phyloP scores from a whole-genome alignment of 2,797 vertebrate species.

The Cetoscarus ocellatus region DNA sequence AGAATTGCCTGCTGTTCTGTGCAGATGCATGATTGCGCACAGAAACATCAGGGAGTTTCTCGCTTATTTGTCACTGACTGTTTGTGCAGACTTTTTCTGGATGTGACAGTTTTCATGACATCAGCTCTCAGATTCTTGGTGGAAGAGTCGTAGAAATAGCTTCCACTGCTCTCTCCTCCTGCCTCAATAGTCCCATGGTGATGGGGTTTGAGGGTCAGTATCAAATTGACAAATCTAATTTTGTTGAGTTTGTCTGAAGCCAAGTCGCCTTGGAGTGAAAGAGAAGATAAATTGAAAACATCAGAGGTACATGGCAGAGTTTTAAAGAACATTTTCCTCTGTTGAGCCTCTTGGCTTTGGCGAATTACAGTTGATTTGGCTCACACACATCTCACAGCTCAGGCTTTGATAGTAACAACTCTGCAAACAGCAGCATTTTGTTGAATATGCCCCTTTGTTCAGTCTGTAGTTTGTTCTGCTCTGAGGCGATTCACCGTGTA shows the following conservation, averaged over 20 bases:
- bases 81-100: conserved; percentile 8
- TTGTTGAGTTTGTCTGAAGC: conserved; percentile 38
- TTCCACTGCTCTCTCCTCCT: conserved; percentile 29
- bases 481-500: conserved; percentile 38
- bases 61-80: conserved; percentile 1
- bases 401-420: conserved; percentile 48
- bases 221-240: conserved; percentile 62
- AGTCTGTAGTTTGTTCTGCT: conserved; percentile 37
- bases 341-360: conserved; percentile 33
- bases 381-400: conserved; percentile 21
- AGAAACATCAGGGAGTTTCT: background rate
- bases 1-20: background rate
- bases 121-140: conserved; percentile 31
- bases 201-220: conserved; percentile 39
- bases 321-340: conserved; percentile 41
- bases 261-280: conserved; percentile 7
- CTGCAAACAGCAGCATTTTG: conserved; percentile 50
- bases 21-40: background rate
- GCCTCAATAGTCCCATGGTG: conserved; percentile 38
- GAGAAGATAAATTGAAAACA: conserved; percentile 61
- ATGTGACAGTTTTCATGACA: conserved; percentile 47
- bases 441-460: conserved; percentile 14
- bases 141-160: conserved; percentile 27
- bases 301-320: conserved; percentile 37
- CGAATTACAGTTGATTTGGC: conserved; percentile 49